These are phyloP conservation scores for Lycophotia porphyrea DNA, from an alignment of 2,888 invertebrate species.

Conservation along the genomic window DNA sequence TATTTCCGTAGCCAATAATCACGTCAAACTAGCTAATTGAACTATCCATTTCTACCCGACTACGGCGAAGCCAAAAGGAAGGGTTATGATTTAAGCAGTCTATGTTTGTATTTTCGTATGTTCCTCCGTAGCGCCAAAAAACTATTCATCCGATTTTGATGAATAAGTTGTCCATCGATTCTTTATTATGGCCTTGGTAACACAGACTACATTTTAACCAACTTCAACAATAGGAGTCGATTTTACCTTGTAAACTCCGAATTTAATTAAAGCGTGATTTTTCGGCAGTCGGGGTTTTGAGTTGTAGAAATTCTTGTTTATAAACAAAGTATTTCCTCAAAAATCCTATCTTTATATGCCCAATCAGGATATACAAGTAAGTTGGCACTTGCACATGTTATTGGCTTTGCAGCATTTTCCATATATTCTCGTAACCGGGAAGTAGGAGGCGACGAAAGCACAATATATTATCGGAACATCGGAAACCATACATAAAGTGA, in stretches of 20 bases:
- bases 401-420: constrained; percentile 54
- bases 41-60: not conserved
- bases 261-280: no score
- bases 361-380: constrained; percentile 33
- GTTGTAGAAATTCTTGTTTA: not conserved
- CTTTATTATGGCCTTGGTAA: no score
- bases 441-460: constrained; percentile 61
- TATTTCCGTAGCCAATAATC: not conserved
- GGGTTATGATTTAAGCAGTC: no score
- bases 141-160: no score
- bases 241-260: no score
- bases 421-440: constrained; percentile 58
- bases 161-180: no score
- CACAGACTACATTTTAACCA: no score
- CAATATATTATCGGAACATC: constrained; percentile 66
- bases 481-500: constrained; percentile 66
- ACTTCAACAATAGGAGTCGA: no score
- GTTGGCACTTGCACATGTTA: constrained; percentile 61
- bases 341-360: not conserved
- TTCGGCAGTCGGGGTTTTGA: no score
- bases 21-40: not conserved
- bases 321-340: constrained; percentile 2
- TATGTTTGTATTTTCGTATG: no score
- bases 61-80: no score
- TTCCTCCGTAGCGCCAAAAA: no score